Evolutionary conservation across 2,797 vertebrate species (phyloP).

Genomic region (Austrolebias charrua): DNA sequence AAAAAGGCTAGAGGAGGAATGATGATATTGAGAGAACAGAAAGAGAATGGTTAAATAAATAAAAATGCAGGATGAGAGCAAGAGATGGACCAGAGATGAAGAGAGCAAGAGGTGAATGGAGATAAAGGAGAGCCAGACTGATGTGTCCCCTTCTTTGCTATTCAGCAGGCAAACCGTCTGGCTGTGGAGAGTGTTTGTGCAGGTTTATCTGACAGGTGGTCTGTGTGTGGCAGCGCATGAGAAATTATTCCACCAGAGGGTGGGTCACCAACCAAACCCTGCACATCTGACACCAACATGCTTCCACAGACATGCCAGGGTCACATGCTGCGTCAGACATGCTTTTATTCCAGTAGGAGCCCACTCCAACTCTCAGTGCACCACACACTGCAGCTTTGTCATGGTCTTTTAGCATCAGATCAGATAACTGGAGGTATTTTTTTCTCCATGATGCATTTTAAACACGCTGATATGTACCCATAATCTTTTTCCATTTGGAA

Average conservation of each 20-base stretch:
- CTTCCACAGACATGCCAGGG: conserved; percentile 31
- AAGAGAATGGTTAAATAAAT: conserved; percentile 22
- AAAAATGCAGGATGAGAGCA: conserved; percentile 5
- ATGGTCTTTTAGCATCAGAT: no score
- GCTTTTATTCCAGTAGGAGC: conserved; percentile 16
- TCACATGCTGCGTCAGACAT: conserved; percentile 22
- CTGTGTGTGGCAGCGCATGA: conserved; percentile 12
- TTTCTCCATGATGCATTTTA: no score
- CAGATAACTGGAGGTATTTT: no score
- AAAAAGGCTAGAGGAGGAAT: neutral
- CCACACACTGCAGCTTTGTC: neutral
- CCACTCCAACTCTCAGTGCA: neutral
- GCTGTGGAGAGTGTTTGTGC: conserved; percentile 40
- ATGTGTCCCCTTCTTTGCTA: conserved; percentile 41
- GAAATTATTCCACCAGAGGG: conserved; percentile 41
- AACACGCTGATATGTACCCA: no score
- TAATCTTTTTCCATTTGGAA: no score
- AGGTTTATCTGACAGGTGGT: conserved; percentile 56
- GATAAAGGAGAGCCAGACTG: conserved; percentile 51
- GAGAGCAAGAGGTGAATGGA: conserved; percentile 62
- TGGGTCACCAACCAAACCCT: conserved; percentile 45
- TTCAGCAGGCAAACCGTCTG: conserved; percentile 56
- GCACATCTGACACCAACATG: conserved; percentile 43
- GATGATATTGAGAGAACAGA: conserved; percentile 1
- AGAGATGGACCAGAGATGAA: conserved; percentile 32